Percentiles rank a stretch among this genome's conserved stretches.
These are phyloP conservation scores for Drosophila yakuba DNA, from an alignment of 1,140 invertebrate species.

Conservation along the genomic window DNA sequence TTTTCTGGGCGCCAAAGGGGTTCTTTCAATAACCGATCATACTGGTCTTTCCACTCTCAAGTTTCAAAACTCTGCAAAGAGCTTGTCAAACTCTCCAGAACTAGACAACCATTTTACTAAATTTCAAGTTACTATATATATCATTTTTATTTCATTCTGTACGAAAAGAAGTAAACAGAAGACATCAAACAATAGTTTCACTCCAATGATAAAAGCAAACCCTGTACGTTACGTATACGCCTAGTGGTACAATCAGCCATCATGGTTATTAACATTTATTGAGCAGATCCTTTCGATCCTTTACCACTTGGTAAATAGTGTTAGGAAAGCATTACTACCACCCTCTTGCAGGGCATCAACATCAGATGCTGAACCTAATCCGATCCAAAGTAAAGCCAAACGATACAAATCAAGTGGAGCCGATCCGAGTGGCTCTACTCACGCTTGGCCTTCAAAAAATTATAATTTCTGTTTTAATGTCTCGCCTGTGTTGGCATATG, in stretches of 20 bases:
- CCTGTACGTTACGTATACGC: slow-evolving; percentile 11
- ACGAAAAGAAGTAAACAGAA: too few species aligned
- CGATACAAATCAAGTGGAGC: slow-evolving; percentile 27
- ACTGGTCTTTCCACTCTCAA: neutral
- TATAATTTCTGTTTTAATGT: slow-evolving; percentile 78
- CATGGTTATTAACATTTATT: too few species aligned
- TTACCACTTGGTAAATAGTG: neutral
- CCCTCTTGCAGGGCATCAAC: slow-evolving; percentile 24
- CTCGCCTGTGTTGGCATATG: slow-evolving; percentile 27
- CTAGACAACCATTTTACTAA: neutral
- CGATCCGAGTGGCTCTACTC: slow-evolving; percentile 42
- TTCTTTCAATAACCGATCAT: neutral
- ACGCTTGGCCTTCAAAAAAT: slow-evolving; percentile 76
- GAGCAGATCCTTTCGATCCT: too few species aligned
- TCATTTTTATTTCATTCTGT: too few species aligned
- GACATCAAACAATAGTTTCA: neutral
- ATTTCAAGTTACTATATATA: too few species aligned
- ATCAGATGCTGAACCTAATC: slow-evolving; percentile 55
- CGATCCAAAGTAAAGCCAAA: slow-evolving; percentile 12
- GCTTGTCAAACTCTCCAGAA: slow-evolving; percentile 46
- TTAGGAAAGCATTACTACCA: neutral
- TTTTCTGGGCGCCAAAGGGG: slow-evolving; percentile 7
- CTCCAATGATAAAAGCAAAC: too few species aligned
- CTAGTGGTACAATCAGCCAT: neutral
- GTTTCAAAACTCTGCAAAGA: slow-evolving; percentile 13